phyloP scores from a whole-genome alignment of 2,113 vertebrate species.

The Oncorhynchus masou region DNA sequence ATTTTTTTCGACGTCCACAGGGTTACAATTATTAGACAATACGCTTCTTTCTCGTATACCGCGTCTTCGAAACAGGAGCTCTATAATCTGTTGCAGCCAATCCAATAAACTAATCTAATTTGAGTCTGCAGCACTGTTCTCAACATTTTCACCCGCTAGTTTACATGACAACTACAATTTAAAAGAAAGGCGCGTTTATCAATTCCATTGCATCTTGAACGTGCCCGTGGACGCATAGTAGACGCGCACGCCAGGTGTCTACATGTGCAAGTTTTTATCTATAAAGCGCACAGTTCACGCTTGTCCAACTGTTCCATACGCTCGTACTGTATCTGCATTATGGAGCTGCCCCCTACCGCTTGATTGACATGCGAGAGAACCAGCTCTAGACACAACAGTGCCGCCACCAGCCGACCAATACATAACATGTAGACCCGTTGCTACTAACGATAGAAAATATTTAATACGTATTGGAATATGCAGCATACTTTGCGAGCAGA shows the following conservation, averaged over 20 bases:
- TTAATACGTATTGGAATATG: too few relatives aligned
- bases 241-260: background rate
- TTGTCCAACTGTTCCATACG: too few relatives aligned
- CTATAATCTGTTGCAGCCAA: constrained; percentile 72
- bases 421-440: too few relatives aligned
- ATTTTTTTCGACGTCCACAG: constrained; percentile 16
- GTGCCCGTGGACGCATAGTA: background rate
- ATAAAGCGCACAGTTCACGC: background rate
- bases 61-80: constrained; percentile 42
- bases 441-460: too few relatives aligned
- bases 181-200: background rate
- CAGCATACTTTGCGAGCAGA: too few relatives aligned
- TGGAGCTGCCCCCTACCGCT: background rate
- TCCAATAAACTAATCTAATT: constrained; percentile 76
- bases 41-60: constrained; percentile 38
- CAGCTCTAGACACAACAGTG: too few relatives aligned
- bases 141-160: constrained; percentile 8
- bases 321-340: too few relatives aligned
- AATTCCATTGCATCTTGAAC: background rate
- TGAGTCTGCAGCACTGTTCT: constrained; percentile 47
- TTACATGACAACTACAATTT: background rate
- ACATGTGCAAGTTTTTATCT: background rate
- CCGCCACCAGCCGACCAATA: too few relatives aligned
- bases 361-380: background rate
- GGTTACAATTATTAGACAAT: constrained; percentile 36